Evolutionary conservation across 2,113 vertebrate species (phyloP).

Genomic region (Pristiophorus japonicus): DNA sequence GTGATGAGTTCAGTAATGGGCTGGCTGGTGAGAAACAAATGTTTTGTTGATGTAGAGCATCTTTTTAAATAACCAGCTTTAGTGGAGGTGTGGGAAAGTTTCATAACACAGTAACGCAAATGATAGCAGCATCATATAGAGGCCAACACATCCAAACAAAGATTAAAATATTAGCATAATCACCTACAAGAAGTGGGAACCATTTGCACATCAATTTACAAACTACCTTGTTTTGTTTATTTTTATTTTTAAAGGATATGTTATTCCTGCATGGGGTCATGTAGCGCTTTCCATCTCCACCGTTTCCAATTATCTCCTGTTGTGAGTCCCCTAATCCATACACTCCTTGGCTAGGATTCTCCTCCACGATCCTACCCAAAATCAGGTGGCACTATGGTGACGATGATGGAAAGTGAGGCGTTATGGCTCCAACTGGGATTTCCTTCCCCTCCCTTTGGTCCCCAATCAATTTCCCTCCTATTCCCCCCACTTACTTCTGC

Average conservation of each 20-base stretch:
- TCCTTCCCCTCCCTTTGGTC: too few relatives aligned
- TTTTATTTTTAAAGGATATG: not conserved
- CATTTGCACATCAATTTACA: not conserved
- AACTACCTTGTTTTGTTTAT: not conserved
- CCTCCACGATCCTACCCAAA: not conserved
- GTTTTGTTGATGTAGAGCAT: not conserved
- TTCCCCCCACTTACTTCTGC: too few relatives aligned
- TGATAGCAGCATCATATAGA: not conserved
- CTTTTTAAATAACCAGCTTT: not conserved
- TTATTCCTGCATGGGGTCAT: not conserved
- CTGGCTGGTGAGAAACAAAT: not conserved
- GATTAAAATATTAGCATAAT: not conserved
- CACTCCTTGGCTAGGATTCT: not conserved
- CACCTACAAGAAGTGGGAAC: not conserved
- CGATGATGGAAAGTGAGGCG: not conserved
- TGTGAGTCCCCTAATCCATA: not conserved
- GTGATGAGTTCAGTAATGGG: not conserved
- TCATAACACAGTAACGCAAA: not conserved
- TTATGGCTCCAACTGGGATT: too few relatives aligned
- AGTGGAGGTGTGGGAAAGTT: not conserved
- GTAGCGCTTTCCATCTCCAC: not conserved
- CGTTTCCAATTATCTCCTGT: not conserved
- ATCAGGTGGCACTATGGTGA: not conserved
- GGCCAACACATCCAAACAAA: not conserved
- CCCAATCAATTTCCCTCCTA: too few relatives aligned